A percentile compares a stretch with the other conserved stretches of the same genome.
Evolutionary conservation across 1,140 invertebrate species (phyloP).

Genomic region (Drosophila bocki): DNA sequence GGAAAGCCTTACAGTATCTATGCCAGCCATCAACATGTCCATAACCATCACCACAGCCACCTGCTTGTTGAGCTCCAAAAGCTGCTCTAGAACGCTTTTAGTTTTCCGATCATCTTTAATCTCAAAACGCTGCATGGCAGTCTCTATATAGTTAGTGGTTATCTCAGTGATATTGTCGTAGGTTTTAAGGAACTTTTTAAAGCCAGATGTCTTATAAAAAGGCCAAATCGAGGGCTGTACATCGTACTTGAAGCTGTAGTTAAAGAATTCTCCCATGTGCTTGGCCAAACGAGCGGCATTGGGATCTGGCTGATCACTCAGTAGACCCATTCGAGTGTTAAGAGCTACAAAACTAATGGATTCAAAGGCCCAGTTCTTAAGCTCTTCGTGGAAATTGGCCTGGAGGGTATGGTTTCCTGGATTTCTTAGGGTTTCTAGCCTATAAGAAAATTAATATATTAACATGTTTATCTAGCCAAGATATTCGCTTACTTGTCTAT

Average conservation of each 20-base stretch:
- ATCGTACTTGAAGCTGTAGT: conserved; percentile 87
- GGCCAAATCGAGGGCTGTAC: conserved; percentile 88
- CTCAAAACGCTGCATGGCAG: conserved; percentile 84
- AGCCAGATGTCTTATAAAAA: conserved; percentile 86
- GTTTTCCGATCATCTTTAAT: conserved; percentile 86
- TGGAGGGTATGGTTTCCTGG: conserved; percentile 86
- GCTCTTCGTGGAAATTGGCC: conserved; percentile 87
- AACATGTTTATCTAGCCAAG: background rate
- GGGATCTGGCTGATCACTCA: conserved; percentile 86
- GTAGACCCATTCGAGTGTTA: conserved; percentile 76
- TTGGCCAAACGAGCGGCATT: conserved; percentile 86
- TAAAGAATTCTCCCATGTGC: conserved; percentile 86
- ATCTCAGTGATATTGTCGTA: conserved; percentile 83
- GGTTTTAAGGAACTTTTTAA: conserved; percentile 86
- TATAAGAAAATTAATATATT: conserved; percentile 40
- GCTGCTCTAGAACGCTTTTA: conserved; percentile 87
- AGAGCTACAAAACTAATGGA: conserved; percentile 89
- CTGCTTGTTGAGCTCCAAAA: conserved; percentile 87
- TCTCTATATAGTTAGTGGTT: conserved; percentile 66
- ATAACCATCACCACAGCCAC: conserved; percentile 88
- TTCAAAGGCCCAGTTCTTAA: conserved; percentile 90
- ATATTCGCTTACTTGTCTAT: conserved; percentile 49
- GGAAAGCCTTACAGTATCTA: conserved; percentile 88
- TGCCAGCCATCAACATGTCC: conserved; percentile 91
- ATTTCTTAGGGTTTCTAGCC: conserved; percentile 86